Evolutionary conservation across 2,888 invertebrate genomes (phyloP).

Genomic region (Melolontha melolontha): DNA sequence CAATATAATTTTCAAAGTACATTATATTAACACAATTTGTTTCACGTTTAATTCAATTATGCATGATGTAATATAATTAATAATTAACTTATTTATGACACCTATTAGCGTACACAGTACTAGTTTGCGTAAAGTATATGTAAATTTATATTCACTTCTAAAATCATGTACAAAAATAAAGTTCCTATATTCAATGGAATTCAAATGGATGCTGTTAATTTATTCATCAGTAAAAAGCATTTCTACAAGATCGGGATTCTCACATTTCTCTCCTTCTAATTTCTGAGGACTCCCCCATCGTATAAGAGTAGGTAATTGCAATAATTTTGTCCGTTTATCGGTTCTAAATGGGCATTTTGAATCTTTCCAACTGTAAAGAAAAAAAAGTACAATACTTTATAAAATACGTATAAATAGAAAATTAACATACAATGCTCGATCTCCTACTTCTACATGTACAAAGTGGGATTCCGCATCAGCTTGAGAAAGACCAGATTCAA

Average conservation of each 20-base stretch:
- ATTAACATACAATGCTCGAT: constrained; percentile 80
- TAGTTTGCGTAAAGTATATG: background rate
- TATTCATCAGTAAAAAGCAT: constrained; percentile 75
- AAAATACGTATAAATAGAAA: no score
- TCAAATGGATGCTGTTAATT: background rate
- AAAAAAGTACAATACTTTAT: background rate
- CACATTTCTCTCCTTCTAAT: constrained; percentile 83
- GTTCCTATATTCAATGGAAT: no score
- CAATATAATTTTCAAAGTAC: no score
- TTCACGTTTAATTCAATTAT: no score
- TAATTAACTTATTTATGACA: no score
- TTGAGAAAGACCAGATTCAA: constrained; percentile 74
- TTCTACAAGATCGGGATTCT: constrained; percentile 78
- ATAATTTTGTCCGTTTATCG: constrained; percentile 76
- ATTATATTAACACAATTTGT: no score
- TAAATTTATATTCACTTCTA: constrained; percentile 9
- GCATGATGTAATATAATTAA: no score
- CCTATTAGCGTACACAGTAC: no score
- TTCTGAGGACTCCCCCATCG: constrained; percentile 83
- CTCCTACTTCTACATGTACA: constrained; percentile 83
- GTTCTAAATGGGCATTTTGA: constrained; percentile 84
- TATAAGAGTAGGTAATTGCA: constrained; percentile 85
- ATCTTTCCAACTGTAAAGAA: constrained; percentile 84
- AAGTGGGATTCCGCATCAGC: constrained; percentile 75
- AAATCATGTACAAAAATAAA: background rate